Percentiles rank a stretch among this genome's conserved stretches.
These are phyloP conservation scores for Onychomys leucogaster DNA, from an alignment of 2,797 vertebrate genomes.

Conservation along the genomic window DNA sequence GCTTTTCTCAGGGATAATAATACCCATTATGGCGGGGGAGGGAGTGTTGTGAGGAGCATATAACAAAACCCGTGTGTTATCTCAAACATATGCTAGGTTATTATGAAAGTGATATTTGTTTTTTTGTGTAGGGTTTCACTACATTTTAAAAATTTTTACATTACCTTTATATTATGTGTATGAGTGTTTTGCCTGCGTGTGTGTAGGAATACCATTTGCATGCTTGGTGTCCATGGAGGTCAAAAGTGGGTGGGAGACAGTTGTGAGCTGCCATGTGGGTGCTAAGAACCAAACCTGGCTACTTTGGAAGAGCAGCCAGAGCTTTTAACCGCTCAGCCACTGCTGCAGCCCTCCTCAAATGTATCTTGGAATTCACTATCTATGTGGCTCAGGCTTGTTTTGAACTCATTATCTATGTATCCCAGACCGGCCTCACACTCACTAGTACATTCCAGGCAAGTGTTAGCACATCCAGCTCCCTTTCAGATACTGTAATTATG, in stretches of 20 bases:
- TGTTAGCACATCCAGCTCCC: neutral
- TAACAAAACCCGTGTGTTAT: neutral
- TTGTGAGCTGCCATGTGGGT: neutral
- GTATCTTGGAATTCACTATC: neutral
- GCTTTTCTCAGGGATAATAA: conserved; percentile 9
- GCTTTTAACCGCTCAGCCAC: neutral
- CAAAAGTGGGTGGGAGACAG: neutral
- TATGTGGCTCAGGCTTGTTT: neutral
- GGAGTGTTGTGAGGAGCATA: neutral
- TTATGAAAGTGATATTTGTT: neutral
- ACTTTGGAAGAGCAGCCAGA: neutral
- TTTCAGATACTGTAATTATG: neutral
- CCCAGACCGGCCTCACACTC: neutral
- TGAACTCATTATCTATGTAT: neutral
- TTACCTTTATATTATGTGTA: neutral
- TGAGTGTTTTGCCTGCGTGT: neutral
- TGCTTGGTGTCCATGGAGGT: neutral
- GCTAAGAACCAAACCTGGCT: neutral
- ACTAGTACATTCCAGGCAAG: neutral
- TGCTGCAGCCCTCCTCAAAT: no score
- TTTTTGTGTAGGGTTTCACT: neutral
- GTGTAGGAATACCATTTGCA: neutral
- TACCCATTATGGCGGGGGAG: neutral
- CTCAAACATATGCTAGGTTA: neutral
- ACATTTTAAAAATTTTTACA: neutral